Percentiles rank a stretch among this genome's conserved stretches.
phyloP scores from a whole-genome alignment of 2,888 invertebrate species.

The Scrobipalpa atriplicella region DNA sequence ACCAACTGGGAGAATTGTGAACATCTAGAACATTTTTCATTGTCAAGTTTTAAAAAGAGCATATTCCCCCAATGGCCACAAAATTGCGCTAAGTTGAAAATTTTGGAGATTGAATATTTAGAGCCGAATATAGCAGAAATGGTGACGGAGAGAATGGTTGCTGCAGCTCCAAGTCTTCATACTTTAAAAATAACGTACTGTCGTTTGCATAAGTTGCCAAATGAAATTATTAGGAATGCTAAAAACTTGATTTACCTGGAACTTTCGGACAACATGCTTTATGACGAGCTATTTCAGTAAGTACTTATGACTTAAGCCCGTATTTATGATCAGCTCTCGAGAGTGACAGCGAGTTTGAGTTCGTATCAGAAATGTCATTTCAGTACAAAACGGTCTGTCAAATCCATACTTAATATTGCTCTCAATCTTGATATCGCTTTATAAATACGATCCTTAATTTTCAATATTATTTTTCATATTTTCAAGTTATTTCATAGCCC shows the following conservation, averaged over 20 bases:
- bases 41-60: background rate
- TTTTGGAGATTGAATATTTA: background rate
- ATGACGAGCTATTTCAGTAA: background rate
- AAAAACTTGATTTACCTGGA: background rate
- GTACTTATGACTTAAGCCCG: background rate
- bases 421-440: no score
- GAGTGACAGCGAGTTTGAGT: no score
- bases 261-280: conserved; percentile 6
- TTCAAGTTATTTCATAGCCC: no score
- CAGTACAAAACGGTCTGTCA: no score
- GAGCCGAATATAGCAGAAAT: background rate
- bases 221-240: background rate
- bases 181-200: background rate
- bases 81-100: background rate
- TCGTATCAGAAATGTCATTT: no score
- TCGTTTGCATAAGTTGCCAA: background rate
- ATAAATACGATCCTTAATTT: background rate
- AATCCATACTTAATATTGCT: no score
- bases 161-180: background rate
- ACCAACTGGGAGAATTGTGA: background rate
- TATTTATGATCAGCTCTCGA: no score
- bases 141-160: background rate
- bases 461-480: background rate
- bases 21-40: background rate
- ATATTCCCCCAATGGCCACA: background rate